These are phyloP conservation scores for Dipodomys ordii DNA, from an alignment of 2,113 vertebrate genomes.

Conservation along the genomic window DNA sequence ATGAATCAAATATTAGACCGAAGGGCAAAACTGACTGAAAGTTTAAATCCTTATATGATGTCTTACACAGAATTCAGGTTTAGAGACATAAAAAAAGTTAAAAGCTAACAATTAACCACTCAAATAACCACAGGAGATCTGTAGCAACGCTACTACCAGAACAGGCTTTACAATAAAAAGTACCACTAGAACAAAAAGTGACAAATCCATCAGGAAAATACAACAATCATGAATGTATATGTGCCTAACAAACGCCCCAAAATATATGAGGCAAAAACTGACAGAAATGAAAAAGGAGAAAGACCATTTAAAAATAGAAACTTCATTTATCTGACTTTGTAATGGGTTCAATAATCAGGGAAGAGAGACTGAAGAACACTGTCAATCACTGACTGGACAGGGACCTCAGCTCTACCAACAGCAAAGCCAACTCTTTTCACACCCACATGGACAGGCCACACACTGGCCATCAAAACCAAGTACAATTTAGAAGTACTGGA, in stretches of 20 bases:
- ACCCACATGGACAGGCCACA: fast-evolving
- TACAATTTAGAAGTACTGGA: neutral
- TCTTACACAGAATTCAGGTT: neutral
- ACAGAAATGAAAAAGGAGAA: neutral
- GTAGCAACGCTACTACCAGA: neutral
- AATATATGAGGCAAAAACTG: neutral
- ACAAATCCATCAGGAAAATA: neutral
- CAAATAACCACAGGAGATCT: neutral
- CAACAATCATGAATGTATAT: too few relatives aligned
- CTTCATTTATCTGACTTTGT: neutral
- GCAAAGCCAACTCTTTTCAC: too few relatives aligned
- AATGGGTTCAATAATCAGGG: too few relatives aligned
- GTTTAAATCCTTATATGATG: neutral
- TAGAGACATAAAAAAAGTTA: neutral
- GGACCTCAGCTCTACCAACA: neutral
- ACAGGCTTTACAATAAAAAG: neutral
- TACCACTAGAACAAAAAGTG: neutral
- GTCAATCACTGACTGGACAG: neutral
- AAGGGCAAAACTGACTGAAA: neutral
- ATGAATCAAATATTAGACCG: neutral
- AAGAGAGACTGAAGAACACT: neutral
- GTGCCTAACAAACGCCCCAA: neutral
- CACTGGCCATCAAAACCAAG: neutral
- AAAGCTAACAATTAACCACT: neutral
- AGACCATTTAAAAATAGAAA: neutral